Evolutionary conservation across 2,113 vertebrate genomes (phyloP).

Genomic region (Erythrolamprus reginae): DNA sequence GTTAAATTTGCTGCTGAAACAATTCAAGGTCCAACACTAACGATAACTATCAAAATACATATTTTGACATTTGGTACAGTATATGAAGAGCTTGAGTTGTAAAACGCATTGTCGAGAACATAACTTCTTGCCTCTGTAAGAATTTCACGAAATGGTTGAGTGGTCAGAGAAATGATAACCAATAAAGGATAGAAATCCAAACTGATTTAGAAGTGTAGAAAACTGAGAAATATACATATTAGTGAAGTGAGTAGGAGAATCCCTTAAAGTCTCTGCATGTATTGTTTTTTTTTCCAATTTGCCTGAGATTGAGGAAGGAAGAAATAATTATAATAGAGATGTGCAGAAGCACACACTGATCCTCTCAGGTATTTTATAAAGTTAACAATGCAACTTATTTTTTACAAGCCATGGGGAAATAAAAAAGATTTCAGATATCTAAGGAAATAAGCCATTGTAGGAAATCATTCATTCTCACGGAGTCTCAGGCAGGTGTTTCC

Average conservation of each 20-base stretch:
- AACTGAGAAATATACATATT: conserved; percentile 5
- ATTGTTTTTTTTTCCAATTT: not conserved
- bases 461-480: not conserved
- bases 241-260: not conserved
- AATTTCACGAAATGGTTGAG: conserved; percentile 42
- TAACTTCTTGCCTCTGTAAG: conserved; percentile 7
- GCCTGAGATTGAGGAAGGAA: not conserved
- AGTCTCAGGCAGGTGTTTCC: not conserved
- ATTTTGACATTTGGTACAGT: conserved; percentile 42
- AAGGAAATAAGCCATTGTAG: not conserved
- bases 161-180: conserved; percentile 37
- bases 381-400: not conserved
- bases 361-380: not conserved
- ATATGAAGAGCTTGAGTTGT: conserved; percentile 24
- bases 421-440: too few species aligned
- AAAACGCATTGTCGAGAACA: conserved; percentile 37
- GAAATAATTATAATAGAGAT: not conserved
- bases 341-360: not conserved
- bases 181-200: conserved; percentile 28
- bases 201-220: conserved; percentile 3
- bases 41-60: conserved; percentile 16
- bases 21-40: conserved; percentile 25
- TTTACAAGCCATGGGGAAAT: not conserved
- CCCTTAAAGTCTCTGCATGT: conserved; percentile 3
- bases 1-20: conserved; percentile 27